Conservation (phyloP, 2,888 invertebrate species). For the Tribolium freemani region DNA sequence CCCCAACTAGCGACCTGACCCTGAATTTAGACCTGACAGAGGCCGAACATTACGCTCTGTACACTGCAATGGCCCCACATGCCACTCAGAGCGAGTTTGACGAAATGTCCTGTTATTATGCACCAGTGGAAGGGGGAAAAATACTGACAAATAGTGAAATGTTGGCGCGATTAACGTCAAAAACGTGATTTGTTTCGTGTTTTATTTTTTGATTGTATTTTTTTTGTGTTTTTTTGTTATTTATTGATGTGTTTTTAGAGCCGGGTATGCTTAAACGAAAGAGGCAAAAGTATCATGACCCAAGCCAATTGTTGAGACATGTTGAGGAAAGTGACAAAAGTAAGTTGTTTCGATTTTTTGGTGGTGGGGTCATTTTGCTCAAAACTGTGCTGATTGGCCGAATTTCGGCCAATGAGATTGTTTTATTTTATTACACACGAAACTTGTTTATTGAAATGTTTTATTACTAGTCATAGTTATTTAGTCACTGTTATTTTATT, state of each 20-base stretch:
- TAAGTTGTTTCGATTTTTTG: slow-evolving; percentile 65
- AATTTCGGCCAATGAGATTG: not conserved
- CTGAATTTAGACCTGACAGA: slow-evolving; percentile 82
- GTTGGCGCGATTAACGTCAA: slow-evolving; percentile 53
- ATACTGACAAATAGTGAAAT: slow-evolving; percentile 69
- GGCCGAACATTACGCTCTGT: slow-evolving; percentile 90
- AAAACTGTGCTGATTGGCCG: not conserved
- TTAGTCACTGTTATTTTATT: slow-evolving; percentile 42
- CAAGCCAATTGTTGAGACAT: slow-evolving; percentile 68
- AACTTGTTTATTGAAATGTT: not conserved
- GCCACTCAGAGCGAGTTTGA: slow-evolving; percentile 91
- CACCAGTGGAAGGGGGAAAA: slow-evolving; percentile 85
- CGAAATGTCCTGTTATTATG: slow-evolving; percentile 89
- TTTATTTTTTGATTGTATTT: slow-evolving; percentile 61
- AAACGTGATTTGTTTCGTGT: slow-evolving; percentile 48
- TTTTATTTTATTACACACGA: not conserved
- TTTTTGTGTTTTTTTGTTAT: slow-evolving; percentile 5
- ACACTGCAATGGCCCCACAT: slow-evolving; percentile 88
- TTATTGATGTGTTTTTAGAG: slow-evolving; percentile 66
- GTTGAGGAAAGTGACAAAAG: slow-evolving; percentile 67
- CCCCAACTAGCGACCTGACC: slow-evolving; percentile 52
- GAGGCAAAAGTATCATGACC: slow-evolving; percentile 70
- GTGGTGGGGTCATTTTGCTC: not conserved
- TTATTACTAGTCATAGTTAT: slow-evolving; percentile 26
- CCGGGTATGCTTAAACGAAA: slow-evolving; percentile 72